These are phyloP conservation scores for Pterobdella sp. DNA, from an alignment of 2,888 invertebrate genomes.

Conservation along the genomic window DNA sequence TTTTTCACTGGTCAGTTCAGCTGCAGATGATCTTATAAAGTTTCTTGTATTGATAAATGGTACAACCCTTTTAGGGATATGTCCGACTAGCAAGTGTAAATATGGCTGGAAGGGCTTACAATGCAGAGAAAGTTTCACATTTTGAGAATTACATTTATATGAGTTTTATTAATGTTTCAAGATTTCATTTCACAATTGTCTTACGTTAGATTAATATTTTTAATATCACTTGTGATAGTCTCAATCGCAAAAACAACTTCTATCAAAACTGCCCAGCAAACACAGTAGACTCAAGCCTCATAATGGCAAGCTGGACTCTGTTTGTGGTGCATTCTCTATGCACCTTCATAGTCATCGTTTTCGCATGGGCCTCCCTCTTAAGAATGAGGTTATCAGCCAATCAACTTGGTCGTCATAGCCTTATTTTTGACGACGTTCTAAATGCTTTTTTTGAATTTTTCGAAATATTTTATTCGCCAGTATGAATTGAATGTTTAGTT, in stretches of 20 bases:
- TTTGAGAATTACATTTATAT: no score
- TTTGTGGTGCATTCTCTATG: background rate
- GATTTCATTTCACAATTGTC: background rate
- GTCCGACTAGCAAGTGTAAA: constrained; percentile 16
- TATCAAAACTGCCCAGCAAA: background rate
- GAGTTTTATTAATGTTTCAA: background rate
- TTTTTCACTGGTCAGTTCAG: constrained; percentile 17
- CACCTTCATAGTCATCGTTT: constrained; percentile 11
- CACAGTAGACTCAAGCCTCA: background rate
- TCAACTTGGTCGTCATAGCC: no score
- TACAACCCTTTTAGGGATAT: background rate
- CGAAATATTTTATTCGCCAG: no score
- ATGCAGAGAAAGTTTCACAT: constrained; percentile 19
- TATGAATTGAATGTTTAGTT: no score
- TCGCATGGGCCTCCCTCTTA: constrained; percentile 15
- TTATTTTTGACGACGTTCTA: no score
- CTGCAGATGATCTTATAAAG: background rate
- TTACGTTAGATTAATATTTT: background rate
- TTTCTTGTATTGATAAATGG: background rate
- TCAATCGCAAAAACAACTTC: background rate
- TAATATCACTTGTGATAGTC: background rate
- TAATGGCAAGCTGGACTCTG: constrained; percentile 14
- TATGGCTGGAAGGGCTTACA: constrained; percentile 15
- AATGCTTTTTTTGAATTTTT: no score
- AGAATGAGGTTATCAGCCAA: constrained; percentile 26